Conservation (phyloP, 2,888 invertebrate species). For the Erpobdella octoculata region DNA sequence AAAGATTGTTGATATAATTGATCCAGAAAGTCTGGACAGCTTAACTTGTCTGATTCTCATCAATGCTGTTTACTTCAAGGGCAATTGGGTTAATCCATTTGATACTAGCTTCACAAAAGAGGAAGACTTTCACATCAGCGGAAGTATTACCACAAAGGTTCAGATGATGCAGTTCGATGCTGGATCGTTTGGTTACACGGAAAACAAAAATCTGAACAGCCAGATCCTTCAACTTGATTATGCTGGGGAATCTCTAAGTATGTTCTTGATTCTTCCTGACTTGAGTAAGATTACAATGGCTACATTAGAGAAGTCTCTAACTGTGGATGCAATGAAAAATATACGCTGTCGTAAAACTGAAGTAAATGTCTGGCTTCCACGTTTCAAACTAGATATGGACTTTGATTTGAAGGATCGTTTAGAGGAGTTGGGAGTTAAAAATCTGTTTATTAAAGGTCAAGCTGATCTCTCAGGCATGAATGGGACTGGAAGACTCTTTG, state of each 20-base stretch:
- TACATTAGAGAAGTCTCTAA: conserved; percentile 29
- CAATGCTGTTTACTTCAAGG: conserved; percentile 51
- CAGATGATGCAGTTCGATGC: conserved; percentile 7
- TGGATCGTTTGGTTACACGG: not conserved
- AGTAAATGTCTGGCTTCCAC: conserved; percentile 34
- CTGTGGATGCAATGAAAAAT: conserved; percentile 6
- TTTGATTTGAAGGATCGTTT: conserved; percentile 33
- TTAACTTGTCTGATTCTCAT: conserved; percentile 47
- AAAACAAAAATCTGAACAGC: not conserved
- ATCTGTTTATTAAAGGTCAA: conserved; percentile 37
- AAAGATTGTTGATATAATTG: conserved; percentile 69
- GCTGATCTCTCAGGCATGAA: conserved; percentile 47
- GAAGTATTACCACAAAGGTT: not conserved
- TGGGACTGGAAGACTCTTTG: conserved; percentile 38
- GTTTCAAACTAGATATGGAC: conserved; percentile 36
- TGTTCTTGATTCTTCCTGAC: conserved; percentile 37
- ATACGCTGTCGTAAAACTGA: not conserved
- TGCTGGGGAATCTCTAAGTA: conserved; percentile 38
- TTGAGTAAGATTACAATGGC: conserved; percentile 6
- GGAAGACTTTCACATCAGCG: conserved; percentile 58
- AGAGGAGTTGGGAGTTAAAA: conserved; percentile 33
- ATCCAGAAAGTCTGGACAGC: conserved; percentile 35
- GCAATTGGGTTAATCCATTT: conserved; percentile 55
- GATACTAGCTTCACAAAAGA: conserved; percentile 58
- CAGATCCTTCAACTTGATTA: conserved; percentile 64